These are phyloP conservation scores for Eupeodes latifasciatus DNA, from an alignment of 2,888 invertebrate genomes.

Conservation along the genomic window DNA sequence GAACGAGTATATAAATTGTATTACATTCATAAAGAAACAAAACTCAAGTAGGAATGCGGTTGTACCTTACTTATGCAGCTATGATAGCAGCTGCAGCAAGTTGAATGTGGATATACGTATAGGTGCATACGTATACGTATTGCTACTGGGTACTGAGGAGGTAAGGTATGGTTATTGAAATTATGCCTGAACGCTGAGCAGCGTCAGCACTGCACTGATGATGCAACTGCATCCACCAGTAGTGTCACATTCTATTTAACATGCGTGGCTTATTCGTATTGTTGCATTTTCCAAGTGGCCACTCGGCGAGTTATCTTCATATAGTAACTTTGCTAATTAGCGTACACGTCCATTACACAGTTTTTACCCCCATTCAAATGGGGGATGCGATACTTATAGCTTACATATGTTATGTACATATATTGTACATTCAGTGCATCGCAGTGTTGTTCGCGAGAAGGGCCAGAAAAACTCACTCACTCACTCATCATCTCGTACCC, in stretches of 20 bases:
- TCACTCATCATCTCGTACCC: not conserved
- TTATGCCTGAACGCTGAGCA: constrained; percentile 26
- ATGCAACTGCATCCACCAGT: constrained; percentile 49
- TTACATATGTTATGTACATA: too few relatives aligned
- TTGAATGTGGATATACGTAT: not conserved
- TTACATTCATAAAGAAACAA: constrained; percentile 16
- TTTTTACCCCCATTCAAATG: constrained; percentile 72
- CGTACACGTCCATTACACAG: constrained; percentile 75
- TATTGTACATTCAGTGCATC: constrained; percentile 5
- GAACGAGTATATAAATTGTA: constrained; percentile 4
- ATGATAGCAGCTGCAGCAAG: too few relatives aligned
- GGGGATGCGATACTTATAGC: constrained; percentile 3
- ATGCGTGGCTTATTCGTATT: constrained; percentile 75
- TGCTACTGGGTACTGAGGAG: too few relatives aligned
- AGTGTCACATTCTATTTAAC: constrained; percentile 73
- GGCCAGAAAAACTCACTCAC: constrained; percentile 39
- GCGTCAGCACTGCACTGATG: not conserved
- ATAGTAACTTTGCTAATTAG: constrained; percentile 76
- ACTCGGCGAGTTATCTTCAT: constrained; percentile 68
- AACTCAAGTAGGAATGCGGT: constrained; percentile 35
- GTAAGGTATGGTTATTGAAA: constrained; percentile 34
- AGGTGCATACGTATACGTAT: too few relatives aligned
- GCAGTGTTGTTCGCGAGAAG: constrained; percentile 65
- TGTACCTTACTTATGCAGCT: not conserved
- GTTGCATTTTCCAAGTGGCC: constrained; percentile 73